phyloP scores from a whole-genome alignment of 2,113 vertebrate genomes.

The Fregata magnificens region DNA sequence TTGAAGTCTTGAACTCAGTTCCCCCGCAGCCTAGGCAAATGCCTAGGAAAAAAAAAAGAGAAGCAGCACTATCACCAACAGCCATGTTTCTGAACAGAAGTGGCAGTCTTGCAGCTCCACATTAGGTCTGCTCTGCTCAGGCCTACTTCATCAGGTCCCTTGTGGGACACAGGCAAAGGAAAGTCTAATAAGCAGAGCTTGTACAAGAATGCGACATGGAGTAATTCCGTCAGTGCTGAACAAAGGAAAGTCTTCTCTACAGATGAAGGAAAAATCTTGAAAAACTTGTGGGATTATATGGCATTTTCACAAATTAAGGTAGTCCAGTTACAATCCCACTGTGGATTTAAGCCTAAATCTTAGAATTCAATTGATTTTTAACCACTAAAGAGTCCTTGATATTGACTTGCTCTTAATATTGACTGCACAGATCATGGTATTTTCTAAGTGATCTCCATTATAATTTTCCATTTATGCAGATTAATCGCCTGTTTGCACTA shows the following conservation, averaged over 20 bases:
- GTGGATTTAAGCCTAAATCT: background rate
- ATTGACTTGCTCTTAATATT: background rate
- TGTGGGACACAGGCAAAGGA: background rate
- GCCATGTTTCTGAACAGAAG: background rate
- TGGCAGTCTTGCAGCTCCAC: background rate
- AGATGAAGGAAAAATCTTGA: background rate
- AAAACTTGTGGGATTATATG: background rate
- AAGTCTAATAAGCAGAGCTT: background rate
- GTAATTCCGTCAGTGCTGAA: background rate
- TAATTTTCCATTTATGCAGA: background rate
- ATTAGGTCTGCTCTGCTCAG: background rate
- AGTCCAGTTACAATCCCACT: background rate
- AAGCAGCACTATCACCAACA: background rate
- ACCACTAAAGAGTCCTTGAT: background rate
- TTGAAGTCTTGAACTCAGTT: background rate
- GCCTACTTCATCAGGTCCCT: background rate
- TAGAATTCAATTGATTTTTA: background rate
- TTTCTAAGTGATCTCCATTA: background rate
- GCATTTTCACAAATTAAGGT: background rate
- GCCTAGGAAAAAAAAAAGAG: background rate
- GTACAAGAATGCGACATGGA: background rate
- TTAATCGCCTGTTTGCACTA: background rate
- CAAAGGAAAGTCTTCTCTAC: background rate
- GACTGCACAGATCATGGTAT: background rate
- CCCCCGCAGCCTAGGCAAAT: background rate